Conservation (phyloP, 1,140 invertebrate genomes). For the Myzus persicae region DNA sequence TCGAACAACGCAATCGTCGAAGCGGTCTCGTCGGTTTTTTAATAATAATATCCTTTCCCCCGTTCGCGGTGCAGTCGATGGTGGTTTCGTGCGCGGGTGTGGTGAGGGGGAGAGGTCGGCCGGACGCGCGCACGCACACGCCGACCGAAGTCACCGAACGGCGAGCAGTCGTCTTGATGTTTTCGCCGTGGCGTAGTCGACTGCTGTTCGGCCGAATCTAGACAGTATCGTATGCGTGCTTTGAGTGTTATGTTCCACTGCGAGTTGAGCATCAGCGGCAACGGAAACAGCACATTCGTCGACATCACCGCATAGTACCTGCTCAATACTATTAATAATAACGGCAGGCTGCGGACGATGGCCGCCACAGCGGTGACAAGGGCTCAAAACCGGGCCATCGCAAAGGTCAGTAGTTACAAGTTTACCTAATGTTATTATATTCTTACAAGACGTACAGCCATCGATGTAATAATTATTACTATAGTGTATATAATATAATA, state of each 20-base stretch:
- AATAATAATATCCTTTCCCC: neutral
- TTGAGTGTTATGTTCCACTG: neutral
- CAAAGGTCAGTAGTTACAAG: slow-evolving; percentile 12
- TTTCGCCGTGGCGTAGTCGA: neutral
- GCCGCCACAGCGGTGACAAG: neutral
- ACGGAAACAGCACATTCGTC: too few relatives aligned
- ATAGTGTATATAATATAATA: too few relatives aligned
- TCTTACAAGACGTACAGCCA: too few relatives aligned
- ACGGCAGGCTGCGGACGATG: neutral
- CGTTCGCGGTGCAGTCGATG: neutral
- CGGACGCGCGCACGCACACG: neutral
- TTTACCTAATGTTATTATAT: neutral
- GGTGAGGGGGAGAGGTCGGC: neutral
- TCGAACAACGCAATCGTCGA: neutral
- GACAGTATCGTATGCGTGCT: neutral
- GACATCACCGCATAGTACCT: neutral
- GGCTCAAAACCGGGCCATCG: slow-evolving; percentile 1
- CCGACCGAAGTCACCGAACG: neutral
- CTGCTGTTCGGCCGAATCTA: neutral
- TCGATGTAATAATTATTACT: too few relatives aligned
- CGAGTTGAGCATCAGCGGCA: neutral
- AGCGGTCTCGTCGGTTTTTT: neutral
- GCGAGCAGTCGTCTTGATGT: neutral
- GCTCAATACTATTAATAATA: neutral
- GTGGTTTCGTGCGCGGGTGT: neutral